Conservation (phyloP, 2,888 invertebrate genomes). For the Netelia melanura region DNA sequence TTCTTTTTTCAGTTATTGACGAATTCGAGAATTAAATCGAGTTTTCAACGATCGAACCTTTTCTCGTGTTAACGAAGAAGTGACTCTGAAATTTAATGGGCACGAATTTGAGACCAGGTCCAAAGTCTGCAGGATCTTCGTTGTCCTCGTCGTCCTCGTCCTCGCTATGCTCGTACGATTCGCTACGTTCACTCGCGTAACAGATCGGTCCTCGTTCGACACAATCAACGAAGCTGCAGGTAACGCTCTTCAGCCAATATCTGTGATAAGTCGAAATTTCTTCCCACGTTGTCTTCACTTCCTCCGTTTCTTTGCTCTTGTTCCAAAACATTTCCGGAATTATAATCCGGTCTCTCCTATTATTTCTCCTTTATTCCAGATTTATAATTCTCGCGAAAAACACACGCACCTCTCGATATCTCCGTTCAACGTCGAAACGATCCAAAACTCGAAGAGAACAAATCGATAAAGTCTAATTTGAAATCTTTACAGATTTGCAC, state of each 20-base stretch:
- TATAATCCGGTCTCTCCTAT: slow-evolving; percentile 42
- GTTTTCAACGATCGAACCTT: slow-evolving; percentile 86
- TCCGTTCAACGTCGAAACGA: not conserved
- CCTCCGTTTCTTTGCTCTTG: slow-evolving; percentile 69
- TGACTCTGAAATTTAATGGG: slow-evolving; percentile 88
- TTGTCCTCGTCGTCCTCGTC: slow-evolving; percentile 59
- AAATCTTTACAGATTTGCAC: not conserved
- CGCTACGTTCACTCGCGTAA: slow-evolving; percentile 84
- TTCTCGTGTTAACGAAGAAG: slow-evolving; percentile 88
- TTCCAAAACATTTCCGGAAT: slow-evolving; percentile 79
- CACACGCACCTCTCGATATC: slow-evolving; percentile 2
- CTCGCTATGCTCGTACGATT: slow-evolving; percentile 53
- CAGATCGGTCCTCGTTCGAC: slow-evolving; percentile 87
- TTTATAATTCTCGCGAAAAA: not conserved
- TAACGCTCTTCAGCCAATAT: slow-evolving; percentile 86
- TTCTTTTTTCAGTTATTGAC: not conserved
- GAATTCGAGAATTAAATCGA: not conserved
- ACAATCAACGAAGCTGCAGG: slow-evolving; percentile 89
- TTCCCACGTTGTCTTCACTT: slow-evolving; percentile 80
- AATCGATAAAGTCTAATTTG: slow-evolving; percentile 4
- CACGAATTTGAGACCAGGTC: slow-evolving; percentile 86
- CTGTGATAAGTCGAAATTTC: slow-evolving; percentile 81
- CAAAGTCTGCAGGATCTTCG: slow-evolving; percentile 79
- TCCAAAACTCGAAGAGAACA: not conserved
- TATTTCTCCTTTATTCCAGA: not conserved